phyloP scores from a whole-genome alignment of 2,113 vertebrate species.

The Saccopteryx bilineata region DNA sequence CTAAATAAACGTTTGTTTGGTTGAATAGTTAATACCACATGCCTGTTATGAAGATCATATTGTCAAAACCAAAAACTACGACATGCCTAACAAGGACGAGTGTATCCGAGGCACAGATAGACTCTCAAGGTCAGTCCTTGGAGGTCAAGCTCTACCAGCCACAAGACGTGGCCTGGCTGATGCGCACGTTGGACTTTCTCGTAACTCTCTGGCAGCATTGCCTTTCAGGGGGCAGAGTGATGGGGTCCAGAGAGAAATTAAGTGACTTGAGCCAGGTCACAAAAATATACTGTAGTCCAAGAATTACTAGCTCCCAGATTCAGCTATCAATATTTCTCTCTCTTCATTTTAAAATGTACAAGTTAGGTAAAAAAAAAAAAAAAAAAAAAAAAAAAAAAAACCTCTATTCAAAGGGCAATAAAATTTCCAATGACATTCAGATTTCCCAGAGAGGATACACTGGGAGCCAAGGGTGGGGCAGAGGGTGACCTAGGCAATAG shows the following conservation, averaged over 20 bases:
- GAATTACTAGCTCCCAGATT: not conserved
- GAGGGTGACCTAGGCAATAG: not conserved
- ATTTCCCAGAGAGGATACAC: rapidly evolving
- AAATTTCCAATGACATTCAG: not conserved
- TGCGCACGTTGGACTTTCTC: rapidly evolving
- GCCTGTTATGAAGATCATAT: not conserved
- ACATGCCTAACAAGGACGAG: not conserved
- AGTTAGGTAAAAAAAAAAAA: not conserved
- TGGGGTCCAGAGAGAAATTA: not conserved
- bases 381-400: no score
- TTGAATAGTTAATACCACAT: not conserved
- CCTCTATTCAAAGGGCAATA: not conserved
- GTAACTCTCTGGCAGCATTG: rapidly evolving
- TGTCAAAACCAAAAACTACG: not conserved
- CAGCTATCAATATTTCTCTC: not conserved
- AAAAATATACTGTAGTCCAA: not conserved
- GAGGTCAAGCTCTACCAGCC: not conserved
- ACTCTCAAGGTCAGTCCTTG: not conserved
- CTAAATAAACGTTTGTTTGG: not conserved
- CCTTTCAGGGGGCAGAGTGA: not conserved
- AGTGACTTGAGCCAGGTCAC: not conserved
- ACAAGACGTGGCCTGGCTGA: not conserved
- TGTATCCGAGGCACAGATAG: not conserved
- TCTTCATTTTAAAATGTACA: not conserved
- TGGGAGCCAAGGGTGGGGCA: rapidly evolving